Evolutionary conservation across 1,140 invertebrate genomes (phyloP).

Genomic region (Babylonia areolata): DNA sequence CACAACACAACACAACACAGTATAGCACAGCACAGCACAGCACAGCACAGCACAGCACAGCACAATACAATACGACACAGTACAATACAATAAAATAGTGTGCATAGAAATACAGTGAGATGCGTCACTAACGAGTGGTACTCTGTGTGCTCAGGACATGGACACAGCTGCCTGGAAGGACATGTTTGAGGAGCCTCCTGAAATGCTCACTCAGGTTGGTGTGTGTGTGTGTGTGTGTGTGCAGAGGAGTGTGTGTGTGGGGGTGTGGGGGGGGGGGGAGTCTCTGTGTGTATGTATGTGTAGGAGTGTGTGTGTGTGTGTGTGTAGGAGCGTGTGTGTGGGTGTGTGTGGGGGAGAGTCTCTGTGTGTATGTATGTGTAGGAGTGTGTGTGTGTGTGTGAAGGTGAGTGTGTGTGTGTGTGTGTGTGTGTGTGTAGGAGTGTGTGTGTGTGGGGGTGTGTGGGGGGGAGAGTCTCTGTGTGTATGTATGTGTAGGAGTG

Average conservation of each 20-base stretch:
- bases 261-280: neutral
- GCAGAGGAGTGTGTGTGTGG: neutral
- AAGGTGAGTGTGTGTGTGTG: too few relatives aligned
- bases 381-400: too few relatives aligned
- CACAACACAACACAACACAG: too few relatives aligned
- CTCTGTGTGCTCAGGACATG: too few relatives aligned
- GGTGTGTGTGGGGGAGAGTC: neutral
- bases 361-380: too few relatives aligned
- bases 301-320: neutral
- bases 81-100: too few relatives aligned
- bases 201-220: neutral
- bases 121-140: too few relatives aligned
- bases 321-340: neutral
- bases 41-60: too few relatives aligned
- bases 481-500: neutral
- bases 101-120: too few relatives aligned
- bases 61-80: too few relatives aligned
- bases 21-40: too few relatives aligned
- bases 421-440: too few relatives aligned
- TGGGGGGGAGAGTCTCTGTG: neutral
- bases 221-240: slow-evolving; percentile 7
- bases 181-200: neutral
- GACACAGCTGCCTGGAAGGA: neutral
- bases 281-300: neutral
- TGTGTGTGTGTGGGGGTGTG: neutral